Percentiles rank a stretch among this genome's conserved stretches.
Conservation (phyloP, 2,797 vertebrate genomes). For the Percopsis omiscomaycus region DNA sequence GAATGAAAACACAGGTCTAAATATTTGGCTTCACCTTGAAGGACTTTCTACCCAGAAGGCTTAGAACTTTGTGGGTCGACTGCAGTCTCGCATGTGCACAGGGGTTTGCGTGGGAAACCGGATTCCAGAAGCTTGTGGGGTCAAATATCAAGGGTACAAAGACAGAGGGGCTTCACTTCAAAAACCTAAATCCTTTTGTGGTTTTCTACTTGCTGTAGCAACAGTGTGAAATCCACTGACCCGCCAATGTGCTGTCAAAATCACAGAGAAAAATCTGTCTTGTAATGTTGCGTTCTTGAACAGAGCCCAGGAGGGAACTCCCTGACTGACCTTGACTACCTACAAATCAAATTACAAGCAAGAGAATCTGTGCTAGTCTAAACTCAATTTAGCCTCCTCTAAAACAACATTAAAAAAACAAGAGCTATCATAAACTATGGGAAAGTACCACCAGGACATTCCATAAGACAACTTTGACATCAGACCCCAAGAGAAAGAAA, state of each 20-base stretch:
- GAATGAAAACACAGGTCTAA: neutral
- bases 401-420: neutral
- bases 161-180: conserved; percentile 11
- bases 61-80: conserved; percentile 11
- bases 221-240: conserved; percentile 16
- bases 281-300: conserved; percentile 15
- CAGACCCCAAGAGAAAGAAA: no score
- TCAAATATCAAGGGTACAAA: conserved; percentile 25
- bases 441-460: neutral
- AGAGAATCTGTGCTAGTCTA: neutral
- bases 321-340: conserved; percentile 3
- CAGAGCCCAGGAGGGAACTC: neutral
- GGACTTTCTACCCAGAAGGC: neutral
- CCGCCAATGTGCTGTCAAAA: conserved; percentile 6
- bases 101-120: conserved; percentile 46
- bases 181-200: conserved; percentile 5
- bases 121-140: conserved; percentile 26
- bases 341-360: conserved; percentile 7
- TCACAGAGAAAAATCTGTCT: conserved; percentile 8
- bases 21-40: conserved; percentile 17
- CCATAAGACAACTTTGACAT: no score
- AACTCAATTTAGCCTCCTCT: neutral
- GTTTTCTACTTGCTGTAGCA: neutral
- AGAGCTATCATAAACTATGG: neutral
- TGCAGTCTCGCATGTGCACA: conserved; percentile 6